Conservation (phyloP, 2,113 vertebrate genomes). For the Rousettus leschenaultii region DNA sequence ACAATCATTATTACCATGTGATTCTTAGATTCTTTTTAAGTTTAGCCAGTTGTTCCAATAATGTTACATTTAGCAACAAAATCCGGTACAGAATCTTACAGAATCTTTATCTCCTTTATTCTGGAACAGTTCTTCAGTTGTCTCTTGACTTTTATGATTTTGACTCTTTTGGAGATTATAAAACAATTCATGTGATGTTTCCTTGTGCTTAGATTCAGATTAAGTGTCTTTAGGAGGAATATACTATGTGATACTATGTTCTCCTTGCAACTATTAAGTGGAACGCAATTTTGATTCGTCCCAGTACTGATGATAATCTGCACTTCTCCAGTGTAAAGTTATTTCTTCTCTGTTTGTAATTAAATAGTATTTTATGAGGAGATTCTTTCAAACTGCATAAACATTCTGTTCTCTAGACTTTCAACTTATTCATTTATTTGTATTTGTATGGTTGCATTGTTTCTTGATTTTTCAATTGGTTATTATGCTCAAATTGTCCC, state of each 20-base stretch:
- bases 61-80: not conserved
- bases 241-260: not conserved
- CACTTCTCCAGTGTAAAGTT: not conserved
- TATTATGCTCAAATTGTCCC: not conserved
- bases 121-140: not conserved
- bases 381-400: not conserved
- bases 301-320: not conserved
- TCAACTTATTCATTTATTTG: not conserved
- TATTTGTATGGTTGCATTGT: not conserved
- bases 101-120: not conserved
- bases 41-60: not conserved
- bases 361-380: not conserved
- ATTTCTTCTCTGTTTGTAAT: not conserved
- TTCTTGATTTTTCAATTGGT: not conserved
- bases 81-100: not conserved
- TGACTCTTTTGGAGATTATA: not conserved
- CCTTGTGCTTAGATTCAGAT: not conserved
- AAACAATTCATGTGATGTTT: not conserved
- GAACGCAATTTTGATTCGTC: not conserved
- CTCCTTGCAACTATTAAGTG: not conserved
- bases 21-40: not conserved
- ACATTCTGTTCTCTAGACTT: not conserved
- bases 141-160: not conserved
- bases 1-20: not conserved
- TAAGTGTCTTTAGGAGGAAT: not conserved